Evolutionary conservation across 2,888 invertebrate species (phyloP).

Genomic region (Drosophila subquinaria): DNA sequence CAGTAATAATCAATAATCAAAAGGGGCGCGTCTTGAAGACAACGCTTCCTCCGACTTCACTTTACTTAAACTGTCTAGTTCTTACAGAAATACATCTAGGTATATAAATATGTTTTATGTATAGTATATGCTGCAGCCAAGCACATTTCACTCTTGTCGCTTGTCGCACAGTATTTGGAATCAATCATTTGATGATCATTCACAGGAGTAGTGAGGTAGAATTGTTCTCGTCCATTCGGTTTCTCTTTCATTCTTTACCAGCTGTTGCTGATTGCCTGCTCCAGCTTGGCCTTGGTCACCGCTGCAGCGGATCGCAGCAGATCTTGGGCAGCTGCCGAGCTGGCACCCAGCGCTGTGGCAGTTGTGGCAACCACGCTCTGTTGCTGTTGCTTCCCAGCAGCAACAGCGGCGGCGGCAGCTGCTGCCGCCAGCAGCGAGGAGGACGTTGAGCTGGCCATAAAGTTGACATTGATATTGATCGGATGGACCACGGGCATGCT

Average conservation of each 20-base stretch:
- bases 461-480: constrained; percentile 96
- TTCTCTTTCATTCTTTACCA: constrained; percentile 77
- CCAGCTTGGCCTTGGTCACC: constrained; percentile 82
- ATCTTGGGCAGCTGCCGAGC: constrained; percentile 53
- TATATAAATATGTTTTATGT: constrained; percentile 6
- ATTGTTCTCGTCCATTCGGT: constrained; percentile 60
- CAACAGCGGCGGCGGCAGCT: constrained; percentile 77
- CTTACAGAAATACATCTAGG: constrained; percentile 18
- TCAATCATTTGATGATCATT: constrained; percentile 82
- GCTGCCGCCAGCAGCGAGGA: constrained; percentile 78
- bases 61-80: constrained; percentile 13
- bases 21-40: constrained; percentile 8
- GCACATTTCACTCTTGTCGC: constrained; percentile 14
- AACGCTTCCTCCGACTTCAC: constrained; percentile 12
- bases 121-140: constrained; percentile 31
- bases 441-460: constrained; percentile 84
- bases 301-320: constrained; percentile 57
- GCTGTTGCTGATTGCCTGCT: constrained; percentile 83
- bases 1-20: constrained; percentile 18
- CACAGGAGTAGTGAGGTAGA: constrained; percentile 84
- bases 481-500: constrained; percentile 90
- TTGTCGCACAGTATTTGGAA: constrained; percentile 49
- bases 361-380: constrained; percentile 49
- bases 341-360: constrained; percentile 47
- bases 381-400: constrained; percentile 78